Percentiles rank a stretch among this genome's conserved stretches.
Conservation (phyloP, 2,888 invertebrate genomes). For the Watsonalla binaria region DNA sequence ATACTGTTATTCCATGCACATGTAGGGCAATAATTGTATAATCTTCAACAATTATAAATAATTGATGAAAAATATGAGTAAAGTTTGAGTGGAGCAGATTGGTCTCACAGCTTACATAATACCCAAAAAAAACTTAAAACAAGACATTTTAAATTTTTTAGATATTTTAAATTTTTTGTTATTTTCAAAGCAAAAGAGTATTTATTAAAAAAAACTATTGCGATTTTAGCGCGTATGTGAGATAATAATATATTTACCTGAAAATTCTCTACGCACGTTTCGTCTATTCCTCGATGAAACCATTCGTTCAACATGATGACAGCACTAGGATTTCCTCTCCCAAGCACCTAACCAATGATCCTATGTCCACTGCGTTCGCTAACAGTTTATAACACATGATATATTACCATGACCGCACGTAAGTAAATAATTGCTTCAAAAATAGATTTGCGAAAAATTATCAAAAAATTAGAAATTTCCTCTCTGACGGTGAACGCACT, state of each 20-base stretch:
- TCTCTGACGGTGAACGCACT: conserved; percentile 54
- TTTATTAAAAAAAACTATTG: too few relatives aligned
- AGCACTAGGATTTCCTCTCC: conserved; percentile 41
- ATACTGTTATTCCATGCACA: too few relatives aligned
- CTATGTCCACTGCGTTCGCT: conserved; percentile 36
- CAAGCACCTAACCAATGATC: conserved; percentile 50
- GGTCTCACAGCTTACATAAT: too few relatives aligned
- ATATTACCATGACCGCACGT: conserved; percentile 63
- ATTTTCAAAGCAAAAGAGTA: too few relatives aligned
- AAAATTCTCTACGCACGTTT: conserved; percentile 51
- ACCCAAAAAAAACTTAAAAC: too few relatives aligned
- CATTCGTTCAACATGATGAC: conserved; percentile 76
- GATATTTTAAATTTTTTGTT: too few relatives aligned
- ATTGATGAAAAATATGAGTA: too few relatives aligned
- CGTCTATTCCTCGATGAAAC: conserved; percentile 60
- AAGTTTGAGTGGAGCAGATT: conserved; percentile 1
- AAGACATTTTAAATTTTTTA: too few relatives aligned
- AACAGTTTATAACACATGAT: conserved; percentile 71
- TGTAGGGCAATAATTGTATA: too few relatives aligned
- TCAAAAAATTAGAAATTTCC: conserved; percentile 70
- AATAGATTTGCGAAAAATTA: conserved; percentile 74
- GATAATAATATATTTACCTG: too few relatives aligned
- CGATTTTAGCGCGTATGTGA: too few relatives aligned
- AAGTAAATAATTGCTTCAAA: conserved; percentile 75
- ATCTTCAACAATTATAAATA: too few relatives aligned